Conservation (phyloP, 2,113 vertebrate genomes). For the Ornithorhynchus anatinus region DNA sequence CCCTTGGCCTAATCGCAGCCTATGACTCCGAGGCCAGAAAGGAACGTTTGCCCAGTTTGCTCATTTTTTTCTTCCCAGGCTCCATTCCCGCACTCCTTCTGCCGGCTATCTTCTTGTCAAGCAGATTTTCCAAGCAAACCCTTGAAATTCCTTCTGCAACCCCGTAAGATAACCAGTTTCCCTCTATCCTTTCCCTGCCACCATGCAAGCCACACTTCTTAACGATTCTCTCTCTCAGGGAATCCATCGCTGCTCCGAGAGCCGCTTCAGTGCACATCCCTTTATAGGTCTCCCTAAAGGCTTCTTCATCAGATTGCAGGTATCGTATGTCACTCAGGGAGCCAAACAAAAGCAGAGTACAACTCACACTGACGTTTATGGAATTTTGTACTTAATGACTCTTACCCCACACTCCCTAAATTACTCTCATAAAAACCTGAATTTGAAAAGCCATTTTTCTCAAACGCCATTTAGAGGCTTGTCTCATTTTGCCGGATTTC, state of each 20-base stretch:
- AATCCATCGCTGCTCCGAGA: neutral
- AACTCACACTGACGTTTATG: conserved; percentile 14
- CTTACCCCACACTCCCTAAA: conserved; percentile 25
- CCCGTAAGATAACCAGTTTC: neutral
- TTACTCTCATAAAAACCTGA: conserved; percentile 22
- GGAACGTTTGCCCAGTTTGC: too few relatives aligned
- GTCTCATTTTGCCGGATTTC: neutral
- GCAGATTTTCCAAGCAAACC: too few relatives aligned
- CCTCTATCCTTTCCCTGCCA: neutral
- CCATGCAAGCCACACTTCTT: neutral
- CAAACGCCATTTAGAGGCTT: conserved; percentile 7
- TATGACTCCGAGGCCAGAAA: too few relatives aligned
- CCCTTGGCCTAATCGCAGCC: too few relatives aligned
- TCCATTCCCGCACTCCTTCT: too few relatives aligned
- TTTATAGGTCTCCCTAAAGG: neutral
- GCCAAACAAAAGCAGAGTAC: conserved; percentile 24
- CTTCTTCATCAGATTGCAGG: conserved; percentile 16
- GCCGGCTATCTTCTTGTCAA: too few relatives aligned
- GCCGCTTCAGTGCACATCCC: neutral
- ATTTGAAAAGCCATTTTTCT: conserved; percentile 25
- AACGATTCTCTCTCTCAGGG: neutral
- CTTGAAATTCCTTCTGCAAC: too few relatives aligned
- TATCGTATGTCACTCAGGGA: neutral
- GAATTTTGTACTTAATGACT: conserved; percentile 30
- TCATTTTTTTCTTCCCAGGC: too few relatives aligned